Conservation (phyloP, 2,888 invertebrate genomes). For the Erynnis tages region DNA sequence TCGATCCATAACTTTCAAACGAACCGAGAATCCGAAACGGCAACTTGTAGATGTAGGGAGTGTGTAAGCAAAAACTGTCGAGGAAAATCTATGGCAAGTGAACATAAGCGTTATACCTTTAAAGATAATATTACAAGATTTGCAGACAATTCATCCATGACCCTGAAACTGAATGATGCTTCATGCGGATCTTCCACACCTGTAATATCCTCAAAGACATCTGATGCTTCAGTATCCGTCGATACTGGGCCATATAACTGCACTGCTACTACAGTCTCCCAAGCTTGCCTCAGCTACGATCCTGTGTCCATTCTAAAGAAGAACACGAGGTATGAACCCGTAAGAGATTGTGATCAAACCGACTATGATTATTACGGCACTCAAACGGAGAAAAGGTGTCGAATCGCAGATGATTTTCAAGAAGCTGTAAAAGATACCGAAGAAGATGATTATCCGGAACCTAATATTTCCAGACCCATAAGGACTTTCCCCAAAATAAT, state of each 20-base stretch:
- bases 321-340: conserved; percentile 6
- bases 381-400: conserved; percentile 11
- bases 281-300: conserved; percentile 7
- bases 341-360: background rate
- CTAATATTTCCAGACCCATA: conserved; percentile 1
- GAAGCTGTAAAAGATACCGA: conserved; percentile 39
- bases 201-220: conserved; percentile 31
- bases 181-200: conserved; percentile 41
- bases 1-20: conserved; percentile 27
- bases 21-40: no score
- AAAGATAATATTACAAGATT: conserved; percentile 56
- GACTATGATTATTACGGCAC: background rate
- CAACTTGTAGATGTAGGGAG: conserved; percentile 43
- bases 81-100: conserved; percentile 24
- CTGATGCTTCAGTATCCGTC: conserved; percentile 34
- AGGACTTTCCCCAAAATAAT: conserved; percentile 25
- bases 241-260: conserved; percentile 32
- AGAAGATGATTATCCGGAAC: conserved; percentile 20
- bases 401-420: conserved; percentile 12
- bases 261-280: conserved; percentile 1
- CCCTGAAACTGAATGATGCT: conserved; percentile 47
- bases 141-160: conserved; percentile 56
- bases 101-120: conserved; percentile 30
- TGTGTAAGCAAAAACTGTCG: conserved; percentile 41
- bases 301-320: conserved; percentile 39